Evolutionary conservation across 2,888 invertebrate species (phyloP).

Genomic region (Arrhopalites spinosus): DNA sequence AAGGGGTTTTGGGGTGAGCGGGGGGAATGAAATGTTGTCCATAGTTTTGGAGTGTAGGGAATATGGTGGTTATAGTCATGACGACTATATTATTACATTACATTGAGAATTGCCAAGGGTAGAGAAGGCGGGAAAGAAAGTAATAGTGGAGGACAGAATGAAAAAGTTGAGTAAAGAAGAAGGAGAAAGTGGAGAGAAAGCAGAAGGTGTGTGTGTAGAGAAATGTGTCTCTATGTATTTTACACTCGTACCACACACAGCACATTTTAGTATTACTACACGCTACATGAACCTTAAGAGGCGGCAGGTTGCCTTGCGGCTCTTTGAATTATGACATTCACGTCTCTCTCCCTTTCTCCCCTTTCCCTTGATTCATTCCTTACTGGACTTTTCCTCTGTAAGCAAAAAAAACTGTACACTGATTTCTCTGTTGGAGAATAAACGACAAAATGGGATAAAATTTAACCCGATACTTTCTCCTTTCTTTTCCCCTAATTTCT

Average conservation of each 20-base stretch:
- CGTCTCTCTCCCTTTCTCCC: not conserved
- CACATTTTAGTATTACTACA: not conserved
- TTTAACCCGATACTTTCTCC: too few relatives aligned
- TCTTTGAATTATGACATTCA: slow-evolving; percentile 20
- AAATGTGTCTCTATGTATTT: too few relatives aligned
- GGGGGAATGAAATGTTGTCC: not conserved
- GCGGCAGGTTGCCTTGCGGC: slow-evolving; percentile 16
- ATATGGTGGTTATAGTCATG: not conserved
- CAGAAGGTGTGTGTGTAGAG: slow-evolving; percentile 36
- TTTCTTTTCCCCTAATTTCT: not conserved
- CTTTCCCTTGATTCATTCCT: not conserved
- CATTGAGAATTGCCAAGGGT: not conserved
- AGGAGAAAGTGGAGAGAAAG: slow-evolving; percentile 18
- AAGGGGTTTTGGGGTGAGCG: too few relatives aligned
- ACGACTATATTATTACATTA: not conserved
- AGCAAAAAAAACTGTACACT: not conserved
- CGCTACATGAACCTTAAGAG: slow-evolving; percentile 4
- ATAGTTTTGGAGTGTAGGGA: not conserved
- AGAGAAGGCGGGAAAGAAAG: slow-evolving; percentile 21
- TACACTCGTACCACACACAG: slow-evolving; percentile 10
- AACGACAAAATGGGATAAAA: too few relatives aligned
- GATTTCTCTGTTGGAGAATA: too few relatives aligned
- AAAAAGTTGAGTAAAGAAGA: slow-evolving; percentile 5
- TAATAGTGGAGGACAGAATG: not conserved
- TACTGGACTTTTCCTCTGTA: too few relatives aligned